Base-by-base conservation (phyloP, 1,140 invertebrate species). In the Bemisia tabaci region DNA sequence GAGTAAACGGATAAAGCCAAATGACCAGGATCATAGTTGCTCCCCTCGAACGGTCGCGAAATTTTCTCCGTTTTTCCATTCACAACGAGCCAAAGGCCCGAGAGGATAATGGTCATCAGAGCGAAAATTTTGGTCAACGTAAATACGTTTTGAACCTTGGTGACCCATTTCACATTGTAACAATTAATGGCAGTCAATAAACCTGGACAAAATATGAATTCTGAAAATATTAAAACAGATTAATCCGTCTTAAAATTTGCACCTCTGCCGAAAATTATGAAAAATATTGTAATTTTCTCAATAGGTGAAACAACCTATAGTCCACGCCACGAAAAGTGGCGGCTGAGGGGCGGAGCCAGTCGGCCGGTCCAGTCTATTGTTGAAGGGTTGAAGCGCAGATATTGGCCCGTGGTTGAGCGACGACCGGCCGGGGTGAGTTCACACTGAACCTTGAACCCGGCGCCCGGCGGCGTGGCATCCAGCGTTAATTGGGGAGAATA, bases 131-230 rank as follows among this genome's bases (percentile, higher is more conserved):
- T 98, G 22, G 94, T 92, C 26, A 87, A 88, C 1, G 94, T 96
- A 75, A 98, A 98, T 9, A 91, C 81, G 77, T 97, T 93, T 75
- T 97, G 95, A 0, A 97, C 86, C 66, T 89, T 83, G 1, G 94
- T 95, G 2, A 94, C 91, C 86, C 89, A 94, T 80, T 95, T 95
- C 0, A 98, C 96, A 77, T 95, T 92, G 72, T 89, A 93, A 76
- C 94, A 97, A 77, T 99, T 99, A 61, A 98, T 87, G 25, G 89
- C 89, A 0, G 95, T 98, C 21, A 99, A 79, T 24, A 97, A 81
- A 80, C 92, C 94, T 97, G 79, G 27, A 82, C 81, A 74, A 70
- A 66, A 69, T 60, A 65, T 12, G 26, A 22, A 61, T 61, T 24
- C n/a, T 22, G 21, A 63, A 61, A 22, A 24, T 61, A 61, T 22